phyloP scores from a whole-genome alignment of 1,140 invertebrate genomes.

The Venustaconcha ellipsiformis region DNA sequence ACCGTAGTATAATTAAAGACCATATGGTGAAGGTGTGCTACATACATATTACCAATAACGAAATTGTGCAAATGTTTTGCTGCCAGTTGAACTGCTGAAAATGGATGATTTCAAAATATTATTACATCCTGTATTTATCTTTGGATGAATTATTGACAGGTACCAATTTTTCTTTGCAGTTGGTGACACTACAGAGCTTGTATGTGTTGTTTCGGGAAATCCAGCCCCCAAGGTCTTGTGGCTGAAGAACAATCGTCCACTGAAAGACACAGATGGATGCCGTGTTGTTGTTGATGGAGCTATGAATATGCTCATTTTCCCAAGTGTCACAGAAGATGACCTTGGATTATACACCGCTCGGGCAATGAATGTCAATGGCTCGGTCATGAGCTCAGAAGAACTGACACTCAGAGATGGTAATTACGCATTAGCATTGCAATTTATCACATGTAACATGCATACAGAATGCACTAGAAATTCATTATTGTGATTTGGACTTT shows the following conservation, averaged over 20 bases:
- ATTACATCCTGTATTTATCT: too few species aligned
- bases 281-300: conserved; percentile 83
- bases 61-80: too few species aligned
- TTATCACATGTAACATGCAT: not conserved
- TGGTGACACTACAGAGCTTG: conserved; percentile 53
- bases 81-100: too few species aligned
- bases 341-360: conserved; percentile 95
- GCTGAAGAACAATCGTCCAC: conserved; percentile 87
- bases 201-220: conserved; percentile 60
- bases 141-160: too few species aligned
- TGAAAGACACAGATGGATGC: conserved; percentile 84
- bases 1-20: too few species aligned
- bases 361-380: conserved; percentile 86
- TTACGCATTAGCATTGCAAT: not conserved
- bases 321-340: conserved; percentile 93
- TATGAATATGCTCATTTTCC: conserved; percentile 90
- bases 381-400: conserved; percentile 81
- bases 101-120: too few species aligned
- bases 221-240: conserved; percentile 66
- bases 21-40: too few species aligned
- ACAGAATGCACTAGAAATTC: too few species aligned
- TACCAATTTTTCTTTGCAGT: conserved; percentile 47
- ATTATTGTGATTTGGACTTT: too few species aligned
- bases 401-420: conserved; percentile 58
- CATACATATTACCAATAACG: too few species aligned